phyloP scores from a whole-genome alignment of 2,888 invertebrate genomes.

The Actias luna region DNA sequence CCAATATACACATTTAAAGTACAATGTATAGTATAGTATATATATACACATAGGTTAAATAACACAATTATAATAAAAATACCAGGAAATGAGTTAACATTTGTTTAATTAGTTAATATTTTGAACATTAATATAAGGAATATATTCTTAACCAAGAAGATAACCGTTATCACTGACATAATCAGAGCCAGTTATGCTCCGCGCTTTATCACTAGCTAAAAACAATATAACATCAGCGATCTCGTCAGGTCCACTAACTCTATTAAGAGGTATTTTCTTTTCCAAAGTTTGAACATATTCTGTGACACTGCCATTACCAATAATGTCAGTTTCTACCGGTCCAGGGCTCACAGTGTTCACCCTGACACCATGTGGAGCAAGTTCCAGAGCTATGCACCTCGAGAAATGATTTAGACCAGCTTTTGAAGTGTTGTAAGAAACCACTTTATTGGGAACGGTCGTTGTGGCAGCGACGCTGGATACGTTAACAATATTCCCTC shows the following conservation, averaged over 20 bases:
- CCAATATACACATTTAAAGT: too few species aligned
- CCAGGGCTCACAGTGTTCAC: slow-evolving; percentile 70
- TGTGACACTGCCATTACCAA: slow-evolving; percentile 34
- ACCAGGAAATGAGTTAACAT: neutral
- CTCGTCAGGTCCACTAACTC: slow-evolving; percentile 38
- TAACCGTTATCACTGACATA: slow-evolving; percentile 34
- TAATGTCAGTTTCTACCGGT: slow-evolving; percentile 70
- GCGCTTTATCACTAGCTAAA: slow-evolving; percentile 41
- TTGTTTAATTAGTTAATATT: neutral
- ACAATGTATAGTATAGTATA: too few species aligned
- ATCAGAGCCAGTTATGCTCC: slow-evolving; percentile 37
- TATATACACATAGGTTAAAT: too few species aligned
- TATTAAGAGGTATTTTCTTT: slow-evolving; percentile 32
- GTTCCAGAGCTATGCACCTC: slow-evolving; percentile 77
- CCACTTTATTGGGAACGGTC: slow-evolving; percentile 44
- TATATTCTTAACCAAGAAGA: neutral
- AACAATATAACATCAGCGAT: slow-evolving; percentile 38
- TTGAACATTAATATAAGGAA: neutral
- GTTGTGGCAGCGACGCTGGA: slow-evolving; percentile 36
- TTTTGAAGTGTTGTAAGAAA: slow-evolving; percentile 37
- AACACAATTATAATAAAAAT: neutral
- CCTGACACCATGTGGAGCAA: slow-evolving; percentile 86
- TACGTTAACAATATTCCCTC: slow-evolving; percentile 49
- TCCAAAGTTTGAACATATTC: neutral
- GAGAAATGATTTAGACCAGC: slow-evolving; percentile 45